A percentile compares a stretch with the other conserved stretches of the same genome.
Evolutionary conservation across 2,888 invertebrate genomes (phyloP).

Genomic region (Brachyptera putata): DNA sequence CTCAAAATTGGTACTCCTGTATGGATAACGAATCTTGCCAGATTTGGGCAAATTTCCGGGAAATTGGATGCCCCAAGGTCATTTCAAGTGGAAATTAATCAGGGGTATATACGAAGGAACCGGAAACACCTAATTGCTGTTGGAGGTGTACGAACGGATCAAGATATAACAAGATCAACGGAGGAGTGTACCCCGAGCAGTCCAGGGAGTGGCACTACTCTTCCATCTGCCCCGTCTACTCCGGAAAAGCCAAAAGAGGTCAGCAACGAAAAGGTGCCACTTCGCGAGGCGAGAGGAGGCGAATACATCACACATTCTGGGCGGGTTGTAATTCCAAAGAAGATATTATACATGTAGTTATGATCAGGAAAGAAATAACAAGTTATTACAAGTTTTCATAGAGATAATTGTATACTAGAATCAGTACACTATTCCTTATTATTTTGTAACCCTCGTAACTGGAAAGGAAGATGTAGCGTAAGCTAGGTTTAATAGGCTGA

Average conservation of each 20-base stretch:
- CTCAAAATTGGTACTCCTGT: slow-evolving; percentile 33
- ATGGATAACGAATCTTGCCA: slow-evolving; percentile 35
- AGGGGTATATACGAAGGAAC: not conserved
- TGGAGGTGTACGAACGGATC: not conserved
- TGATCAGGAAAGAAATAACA: no score
- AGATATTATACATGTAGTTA: not conserved
- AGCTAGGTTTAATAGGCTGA: no score
- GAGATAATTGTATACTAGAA: not conserved
- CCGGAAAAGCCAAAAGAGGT: no score
- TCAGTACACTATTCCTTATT: not conserved
- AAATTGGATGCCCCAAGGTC: not conserved
- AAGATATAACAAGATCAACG: no score
- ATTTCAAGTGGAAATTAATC: not conserved
- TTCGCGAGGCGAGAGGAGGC: no score
- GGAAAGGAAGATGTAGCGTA: not conserved
- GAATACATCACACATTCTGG: not conserved
- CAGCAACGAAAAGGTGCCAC: no score
- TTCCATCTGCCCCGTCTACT: no score
- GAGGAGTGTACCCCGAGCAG: not conserved
- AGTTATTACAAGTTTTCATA: no score
- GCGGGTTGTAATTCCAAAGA: not conserved
- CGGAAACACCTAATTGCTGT: not conserved
- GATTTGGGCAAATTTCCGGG: not conserved
- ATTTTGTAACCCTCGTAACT: not conserved
- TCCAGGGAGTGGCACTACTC: no score